Percentiles rank a stretch among this genome's conserved stretches.
Conservation (phyloP, 1,140 invertebrate genomes). For the Pseudomyrmex concolor region DNA sequence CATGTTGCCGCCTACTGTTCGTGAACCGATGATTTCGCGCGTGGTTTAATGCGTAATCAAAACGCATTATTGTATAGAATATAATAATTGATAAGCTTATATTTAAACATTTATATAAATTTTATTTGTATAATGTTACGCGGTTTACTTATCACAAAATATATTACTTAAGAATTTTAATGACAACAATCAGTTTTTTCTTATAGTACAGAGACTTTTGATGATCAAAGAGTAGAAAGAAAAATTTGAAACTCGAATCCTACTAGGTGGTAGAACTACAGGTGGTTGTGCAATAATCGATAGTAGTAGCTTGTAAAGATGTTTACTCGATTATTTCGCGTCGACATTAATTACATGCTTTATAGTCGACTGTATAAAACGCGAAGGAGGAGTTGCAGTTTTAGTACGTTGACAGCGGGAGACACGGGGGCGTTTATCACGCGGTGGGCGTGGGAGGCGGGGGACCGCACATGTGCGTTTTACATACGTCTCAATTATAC, state of each 20-base stretch:
- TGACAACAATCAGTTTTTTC: too few species aligned
- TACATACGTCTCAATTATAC: constrained; percentile 56
- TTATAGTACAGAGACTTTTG: neutral
- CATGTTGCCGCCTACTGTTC: constrained; percentile 18
- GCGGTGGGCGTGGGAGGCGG: constrained; percentile 24
- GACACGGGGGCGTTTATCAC: constrained; percentile 46
- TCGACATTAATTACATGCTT: constrained; percentile 38
- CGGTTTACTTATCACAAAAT: too few species aligned
- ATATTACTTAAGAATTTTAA: too few species aligned
- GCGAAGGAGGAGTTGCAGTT: constrained; percentile 37
- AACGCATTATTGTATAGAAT: neutral
- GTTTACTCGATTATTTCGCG: constrained; percentile 25
- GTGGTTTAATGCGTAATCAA: constrained; percentile 41
- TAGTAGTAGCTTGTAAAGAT: neutral
- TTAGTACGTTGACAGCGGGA: constrained; percentile 29
- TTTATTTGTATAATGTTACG: too few species aligned
- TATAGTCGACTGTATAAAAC: constrained; percentile 1
- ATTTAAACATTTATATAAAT: too few species aligned
- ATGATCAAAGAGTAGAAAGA: neutral
- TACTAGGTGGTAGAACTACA: constrained; percentile 2
- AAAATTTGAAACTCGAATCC: neutral
- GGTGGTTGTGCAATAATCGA: constrained; percentile 1
- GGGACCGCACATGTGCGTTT: constrained; percentile 53
- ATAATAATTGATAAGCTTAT: neutral
- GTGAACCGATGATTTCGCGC: constrained; percentile 38